Evolutionary conservation across 2,888 invertebrate species (phyloP).

Genomic region (Pegoplata infirma): DNA sequence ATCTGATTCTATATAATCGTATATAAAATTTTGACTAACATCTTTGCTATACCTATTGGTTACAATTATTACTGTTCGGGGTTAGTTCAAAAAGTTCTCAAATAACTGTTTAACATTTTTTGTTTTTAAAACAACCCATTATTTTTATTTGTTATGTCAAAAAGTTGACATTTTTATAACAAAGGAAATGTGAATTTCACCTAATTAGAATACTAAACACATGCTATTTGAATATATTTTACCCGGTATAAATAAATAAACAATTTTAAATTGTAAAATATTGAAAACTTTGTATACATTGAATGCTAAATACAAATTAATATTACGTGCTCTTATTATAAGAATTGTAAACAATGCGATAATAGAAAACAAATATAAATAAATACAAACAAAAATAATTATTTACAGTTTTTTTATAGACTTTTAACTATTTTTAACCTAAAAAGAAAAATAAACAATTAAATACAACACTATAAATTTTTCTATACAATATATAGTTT

Average conservation of each 20-base stretch:
- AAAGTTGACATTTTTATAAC: constrained; percentile 45
- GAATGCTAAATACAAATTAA: constrained; percentile 1
- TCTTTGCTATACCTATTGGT: too few species aligned
- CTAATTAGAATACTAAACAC: constrained; percentile 26
- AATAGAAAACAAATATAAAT: not conserved
- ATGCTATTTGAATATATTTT: constrained; percentile 14
- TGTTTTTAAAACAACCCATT: too few species aligned
- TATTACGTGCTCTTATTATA: constrained; percentile 7
- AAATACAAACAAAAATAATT: not conserved
- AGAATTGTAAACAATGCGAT: not conserved
- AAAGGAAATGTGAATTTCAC: constrained; percentile 37
- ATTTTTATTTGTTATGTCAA: not conserved
- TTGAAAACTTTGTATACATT: not conserved
- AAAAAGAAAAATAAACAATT: not conserved
- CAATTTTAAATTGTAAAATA: constrained; percentile 24
- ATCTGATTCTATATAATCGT: too few species aligned
- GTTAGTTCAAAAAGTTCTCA: too few species aligned
- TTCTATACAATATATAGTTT: too few species aligned
- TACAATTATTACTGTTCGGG: too few species aligned
- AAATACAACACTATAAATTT: too few species aligned
- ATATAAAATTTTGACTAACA: too few species aligned
- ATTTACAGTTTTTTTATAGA: not conserved
- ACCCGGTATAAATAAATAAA: constrained; percentile 11
- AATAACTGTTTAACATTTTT: too few species aligned
- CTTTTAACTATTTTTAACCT: not conserved